Base-by-base conservation (phyloP, 2,888 invertebrate species). In the Hypena proboscidalis region DNA sequence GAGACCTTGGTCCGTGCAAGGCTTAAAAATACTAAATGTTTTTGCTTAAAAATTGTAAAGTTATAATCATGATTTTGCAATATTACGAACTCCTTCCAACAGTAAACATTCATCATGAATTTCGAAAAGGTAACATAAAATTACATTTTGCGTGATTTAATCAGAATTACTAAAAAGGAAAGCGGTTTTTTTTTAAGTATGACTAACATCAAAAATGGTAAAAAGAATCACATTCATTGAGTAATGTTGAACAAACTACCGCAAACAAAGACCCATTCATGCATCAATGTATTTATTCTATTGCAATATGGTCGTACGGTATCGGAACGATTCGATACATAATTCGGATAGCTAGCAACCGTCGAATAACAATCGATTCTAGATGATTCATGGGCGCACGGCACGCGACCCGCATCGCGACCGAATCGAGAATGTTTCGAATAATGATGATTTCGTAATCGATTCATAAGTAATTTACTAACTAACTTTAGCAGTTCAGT, bases 351-450 rank as follows among this genome's bases (percentile, higher is more conserved):
- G 14, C 46, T 54, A 11, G 21, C 27, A 22, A 48, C 46, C 36
- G 33, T 58, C 27, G 49, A 60, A 62, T 58, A 65, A 61, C 55
- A 67, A 58, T 71, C 60, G 62, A 67, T 70, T 56, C 9, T 25
- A 15, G 43, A 58, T 67, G 66, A 72, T 69, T 65, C 54, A 71
- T 58, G 35, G 44, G 27, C 33, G 38, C 19, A 14, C 14, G 56
- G 49, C 68, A 76, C 59, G 71, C 63, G 40, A 63, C 36, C 35
- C 27, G 37, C 54, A 59, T 55, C 43, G 47, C 34, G 33, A 32
- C 8, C 44, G 33, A 43, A 22, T 5, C 30, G 39, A 30, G 48
- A 39, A 59, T 48, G 25, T 40, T 56, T 33, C 17, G 27, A 32
- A 51, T 46, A 52, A 42, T 38, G 14, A 23, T 25, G 21, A 51